phyloP scores from a whole-genome alignment of 2,797 vertebrate species.

The Syndactyla subalaris region DNA sequence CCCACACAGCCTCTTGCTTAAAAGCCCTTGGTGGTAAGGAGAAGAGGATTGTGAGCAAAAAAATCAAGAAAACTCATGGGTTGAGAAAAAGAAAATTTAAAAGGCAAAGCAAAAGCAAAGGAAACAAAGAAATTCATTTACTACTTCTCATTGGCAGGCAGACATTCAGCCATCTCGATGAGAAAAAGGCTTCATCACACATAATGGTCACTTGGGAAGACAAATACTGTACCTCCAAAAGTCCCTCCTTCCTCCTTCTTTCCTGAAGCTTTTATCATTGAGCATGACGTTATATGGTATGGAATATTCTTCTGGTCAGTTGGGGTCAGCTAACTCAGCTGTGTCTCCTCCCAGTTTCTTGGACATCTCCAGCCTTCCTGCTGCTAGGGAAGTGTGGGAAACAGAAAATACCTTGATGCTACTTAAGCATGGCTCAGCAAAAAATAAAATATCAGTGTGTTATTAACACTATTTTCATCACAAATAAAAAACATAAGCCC shows the following conservation, averaged over 20 bases:
- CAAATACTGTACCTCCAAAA: not conserved
- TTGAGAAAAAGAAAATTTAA: not conserved
- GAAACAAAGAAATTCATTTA: not conserved
- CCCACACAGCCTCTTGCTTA: not conserved
- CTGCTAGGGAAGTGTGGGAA: accelerated
- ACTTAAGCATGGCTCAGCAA: not conserved
- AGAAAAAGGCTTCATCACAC: not conserved
- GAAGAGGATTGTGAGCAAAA: not conserved
- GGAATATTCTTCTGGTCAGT: not conserved
- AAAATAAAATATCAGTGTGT: not conserved
- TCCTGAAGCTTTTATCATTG: not conserved
- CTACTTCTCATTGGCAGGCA: not conserved
- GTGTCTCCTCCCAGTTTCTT: not conserved
- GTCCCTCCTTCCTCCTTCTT: not conserved
- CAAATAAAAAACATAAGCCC: not conserved
- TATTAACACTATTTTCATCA: not conserved
- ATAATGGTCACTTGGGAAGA: not conserved
- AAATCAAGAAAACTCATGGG: not conserved
- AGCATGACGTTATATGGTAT: not conserved
- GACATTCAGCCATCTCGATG: not conserved
- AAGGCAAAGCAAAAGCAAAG: not conserved
- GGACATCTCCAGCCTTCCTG: accelerated
- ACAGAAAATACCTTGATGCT: not conserved
- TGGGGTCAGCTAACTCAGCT: not conserved
- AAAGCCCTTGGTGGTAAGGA: accelerated